phyloP scores from a whole-genome alignment of 2,797 vertebrate genomes.

The Arctocebus calabarensis region DNA sequence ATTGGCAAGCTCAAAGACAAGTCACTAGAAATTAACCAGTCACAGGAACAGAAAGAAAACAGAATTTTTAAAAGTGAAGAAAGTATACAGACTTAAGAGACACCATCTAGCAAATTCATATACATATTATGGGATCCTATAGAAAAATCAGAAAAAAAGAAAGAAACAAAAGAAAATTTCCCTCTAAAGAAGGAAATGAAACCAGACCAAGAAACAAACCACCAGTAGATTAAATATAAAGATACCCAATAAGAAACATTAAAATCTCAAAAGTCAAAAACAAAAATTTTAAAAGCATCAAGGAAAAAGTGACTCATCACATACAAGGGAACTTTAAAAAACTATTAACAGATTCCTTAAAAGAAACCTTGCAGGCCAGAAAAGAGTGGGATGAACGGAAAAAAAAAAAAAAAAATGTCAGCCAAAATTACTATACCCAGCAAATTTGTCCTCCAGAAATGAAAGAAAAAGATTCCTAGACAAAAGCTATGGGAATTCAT shows the following conservation, averaged over 20 bases:
- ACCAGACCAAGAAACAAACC: background rate
- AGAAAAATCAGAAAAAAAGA: background rate
- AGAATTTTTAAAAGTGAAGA: background rate
- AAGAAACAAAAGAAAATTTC: background rate
- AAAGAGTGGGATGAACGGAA: background rate
- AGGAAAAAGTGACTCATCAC: background rate
- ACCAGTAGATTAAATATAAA: background rate
- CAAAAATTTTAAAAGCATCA: constrained; percentile 12
- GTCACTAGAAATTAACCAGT: background rate
- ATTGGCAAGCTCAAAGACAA: background rate
- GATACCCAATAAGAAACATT: background rate
- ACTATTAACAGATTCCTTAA: background rate
- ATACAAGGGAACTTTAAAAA: background rate
- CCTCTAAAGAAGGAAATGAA: background rate
- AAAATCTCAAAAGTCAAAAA: background rate
- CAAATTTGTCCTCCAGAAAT: background rate
- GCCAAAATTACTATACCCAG: background rate
- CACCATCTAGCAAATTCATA: background rate
- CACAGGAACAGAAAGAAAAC: background rate
- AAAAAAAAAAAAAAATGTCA: background rate
- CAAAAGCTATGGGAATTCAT: background rate
- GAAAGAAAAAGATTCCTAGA: background rate
- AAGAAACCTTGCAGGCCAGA: background rate
- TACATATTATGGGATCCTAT: background rate
- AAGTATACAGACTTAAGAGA: background rate